phyloP scores from a whole-genome alignment of 2,888 invertebrate genomes.

The Holacanthella duospinosa region DNA sequence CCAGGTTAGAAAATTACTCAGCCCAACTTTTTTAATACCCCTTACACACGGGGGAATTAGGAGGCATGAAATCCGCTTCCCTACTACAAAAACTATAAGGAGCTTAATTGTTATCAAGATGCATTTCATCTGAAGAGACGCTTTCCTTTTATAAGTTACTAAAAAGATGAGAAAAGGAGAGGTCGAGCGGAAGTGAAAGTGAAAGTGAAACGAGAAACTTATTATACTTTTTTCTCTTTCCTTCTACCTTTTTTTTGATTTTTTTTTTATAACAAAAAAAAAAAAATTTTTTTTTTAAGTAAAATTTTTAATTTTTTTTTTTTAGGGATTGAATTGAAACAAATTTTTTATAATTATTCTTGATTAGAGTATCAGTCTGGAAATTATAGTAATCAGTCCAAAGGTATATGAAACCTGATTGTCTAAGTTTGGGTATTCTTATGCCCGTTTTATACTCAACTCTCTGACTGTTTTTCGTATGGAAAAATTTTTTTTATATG shows the following conservation, averaged over 20 bases:
- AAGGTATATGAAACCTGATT: no score
- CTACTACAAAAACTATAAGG: neutral
- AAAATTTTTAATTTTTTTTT: neutral
- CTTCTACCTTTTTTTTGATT: neutral
- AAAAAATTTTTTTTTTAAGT: no score
- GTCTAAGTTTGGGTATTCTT: no score
- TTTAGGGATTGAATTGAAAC: no score
- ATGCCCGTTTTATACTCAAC: no score
- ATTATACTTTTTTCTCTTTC: neutral
- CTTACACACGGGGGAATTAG: neutral
- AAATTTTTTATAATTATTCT: no score
- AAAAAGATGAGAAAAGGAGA: neutral
- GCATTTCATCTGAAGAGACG: no score
- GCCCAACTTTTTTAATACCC: neutral
- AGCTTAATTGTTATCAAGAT: neutral
- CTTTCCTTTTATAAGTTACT: neutral
- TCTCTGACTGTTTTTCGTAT: no score
- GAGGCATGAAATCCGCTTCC: neutral
- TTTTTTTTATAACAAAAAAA: neutral
- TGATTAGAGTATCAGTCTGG: no score
- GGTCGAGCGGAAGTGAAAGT: neutral
- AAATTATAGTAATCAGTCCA: no score
- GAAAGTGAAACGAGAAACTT: no score
- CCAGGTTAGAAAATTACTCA: slow-evolving; percentile 13
- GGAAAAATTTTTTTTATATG: no score